These are phyloP conservation scores for Napeogenes sylphis DNA, from an alignment of 2,888 invertebrate species.

Conservation along the genomic window DNA sequence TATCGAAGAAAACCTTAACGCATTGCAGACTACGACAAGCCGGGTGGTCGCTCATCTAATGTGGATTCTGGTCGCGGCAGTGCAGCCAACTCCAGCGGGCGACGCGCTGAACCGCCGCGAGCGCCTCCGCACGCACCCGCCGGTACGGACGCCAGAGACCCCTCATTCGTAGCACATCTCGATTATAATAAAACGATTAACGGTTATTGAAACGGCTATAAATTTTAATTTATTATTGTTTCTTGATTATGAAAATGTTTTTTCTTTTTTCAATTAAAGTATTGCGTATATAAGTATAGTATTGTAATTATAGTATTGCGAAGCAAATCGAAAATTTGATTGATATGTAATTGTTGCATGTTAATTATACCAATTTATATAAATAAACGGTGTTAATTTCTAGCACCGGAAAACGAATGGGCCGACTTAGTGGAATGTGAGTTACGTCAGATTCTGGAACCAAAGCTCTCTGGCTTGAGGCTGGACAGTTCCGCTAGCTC, in stretches of 20 bases:
- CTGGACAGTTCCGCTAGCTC: constrained; percentile 82
- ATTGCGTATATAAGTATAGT: too few relatives aligned
- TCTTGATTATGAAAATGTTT: too few relatives aligned
- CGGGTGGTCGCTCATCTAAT: constrained; percentile 85
- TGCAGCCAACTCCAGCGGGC: constrained; percentile 86
- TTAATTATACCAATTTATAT: too few relatives aligned
- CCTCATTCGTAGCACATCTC: not conserved
- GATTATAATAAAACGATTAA: not conserved
- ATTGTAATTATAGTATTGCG: too few relatives aligned
- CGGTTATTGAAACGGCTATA: too few relatives aligned
- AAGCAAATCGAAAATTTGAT: too few relatives aligned
- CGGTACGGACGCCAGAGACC: not conserved
- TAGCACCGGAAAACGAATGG: constrained; percentile 85
- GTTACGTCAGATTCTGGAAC: constrained; percentile 85
- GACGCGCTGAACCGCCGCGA: constrained; percentile 69
- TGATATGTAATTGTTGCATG: too few relatives aligned
- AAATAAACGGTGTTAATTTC: constrained; percentile 41
- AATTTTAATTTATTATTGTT: too few relatives aligned
- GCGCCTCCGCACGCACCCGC: not conserved
- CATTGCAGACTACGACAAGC: constrained; percentile 83
- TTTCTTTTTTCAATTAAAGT: too few relatives aligned
- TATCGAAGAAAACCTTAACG: not conserved
- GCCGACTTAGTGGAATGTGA: constrained; percentile 89
- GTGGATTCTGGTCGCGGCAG: constrained; percentile 89
- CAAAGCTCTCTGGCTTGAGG: constrained; percentile 81